Evolutionary conservation across 37 sponge, comb jelly and placozoan genomes (phyloP).

Genomic region (Bolinopsis microptera): DNA sequence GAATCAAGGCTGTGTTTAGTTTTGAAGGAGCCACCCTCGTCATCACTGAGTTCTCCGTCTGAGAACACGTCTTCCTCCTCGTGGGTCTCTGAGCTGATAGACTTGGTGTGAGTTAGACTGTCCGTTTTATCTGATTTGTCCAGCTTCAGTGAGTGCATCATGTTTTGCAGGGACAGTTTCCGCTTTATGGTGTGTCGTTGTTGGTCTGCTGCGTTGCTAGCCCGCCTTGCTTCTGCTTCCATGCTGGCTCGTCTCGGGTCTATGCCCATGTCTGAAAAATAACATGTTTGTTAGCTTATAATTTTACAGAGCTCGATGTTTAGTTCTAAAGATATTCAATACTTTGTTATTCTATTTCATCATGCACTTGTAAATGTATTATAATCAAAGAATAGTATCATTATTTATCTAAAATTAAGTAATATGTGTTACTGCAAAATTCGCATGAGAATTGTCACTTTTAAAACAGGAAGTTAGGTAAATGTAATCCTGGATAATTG

Average conservation of each 20-base stretch:
- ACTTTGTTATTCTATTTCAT: no score
- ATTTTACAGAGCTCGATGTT: no score
- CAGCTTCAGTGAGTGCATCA: conserved; percentile 11
- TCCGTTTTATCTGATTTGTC: neutral
- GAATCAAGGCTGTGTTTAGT: conserved; percentile 7
- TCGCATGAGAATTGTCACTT: no score
- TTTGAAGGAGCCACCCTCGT: conserved; percentile 18
- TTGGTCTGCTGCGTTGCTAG: neutral
- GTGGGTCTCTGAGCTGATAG: neutral
- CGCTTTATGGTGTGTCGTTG: neutral
- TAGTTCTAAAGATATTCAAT: no score
- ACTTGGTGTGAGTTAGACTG: neutral
- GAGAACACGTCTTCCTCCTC: conserved; percentile 31
- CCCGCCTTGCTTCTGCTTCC: neutral
- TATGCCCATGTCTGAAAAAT: neutral
- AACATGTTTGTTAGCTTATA: no score
- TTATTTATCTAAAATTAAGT: no score
- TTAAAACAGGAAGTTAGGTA: no score
- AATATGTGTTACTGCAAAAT: no score
- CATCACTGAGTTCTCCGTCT: neutral
- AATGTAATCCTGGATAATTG: no score
- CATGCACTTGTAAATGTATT: no score
- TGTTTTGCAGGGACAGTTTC: conserved; percentile 16
- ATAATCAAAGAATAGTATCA: no score
- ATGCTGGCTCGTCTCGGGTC: neutral